Evolutionary conservation across 2,797 vertebrate genomes (phyloP).

Genomic region (Crocidura indochinensis): DNA sequence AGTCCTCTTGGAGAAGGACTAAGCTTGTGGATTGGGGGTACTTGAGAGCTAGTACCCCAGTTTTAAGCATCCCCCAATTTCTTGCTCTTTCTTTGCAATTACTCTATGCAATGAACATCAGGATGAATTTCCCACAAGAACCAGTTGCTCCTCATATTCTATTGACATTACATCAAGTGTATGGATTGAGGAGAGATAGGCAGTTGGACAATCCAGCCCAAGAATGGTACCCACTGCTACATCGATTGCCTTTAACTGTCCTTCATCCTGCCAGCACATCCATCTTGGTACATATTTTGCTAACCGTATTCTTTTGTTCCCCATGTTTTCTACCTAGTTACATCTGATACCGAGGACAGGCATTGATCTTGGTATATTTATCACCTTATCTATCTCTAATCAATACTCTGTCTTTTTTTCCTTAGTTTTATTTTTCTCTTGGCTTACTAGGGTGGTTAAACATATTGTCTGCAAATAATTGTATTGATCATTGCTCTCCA

Average conservation of each 20-base stretch:
- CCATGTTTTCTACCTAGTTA: not conserved
- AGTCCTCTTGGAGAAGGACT: not conserved
- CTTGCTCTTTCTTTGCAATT: not conserved
- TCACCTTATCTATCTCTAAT: constrained; percentile 1
- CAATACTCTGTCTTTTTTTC: constrained; percentile 39
- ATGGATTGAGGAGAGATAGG: constrained; percentile 59
- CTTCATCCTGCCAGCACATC: constrained; percentile 26
- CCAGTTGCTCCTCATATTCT: constrained; percentile 44
- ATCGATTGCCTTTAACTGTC: constrained; percentile 2
- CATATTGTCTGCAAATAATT: constrained; percentile 23
- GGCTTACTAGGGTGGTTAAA: constrained; percentile 23
- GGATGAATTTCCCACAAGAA: constrained; percentile 43
- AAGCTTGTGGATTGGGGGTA: not conserved
- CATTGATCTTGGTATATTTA: constrained; percentile 56
- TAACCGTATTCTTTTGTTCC: constrained; percentile 32
- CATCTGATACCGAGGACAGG: constrained; percentile 32
- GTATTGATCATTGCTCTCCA: not conserved
- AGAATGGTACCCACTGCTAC: constrained; percentile 23
- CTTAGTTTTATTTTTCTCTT: not conserved
- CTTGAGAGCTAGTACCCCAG: not conserved
- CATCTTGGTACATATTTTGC: constrained; percentile 55
- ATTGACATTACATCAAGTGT: constrained; percentile 64
- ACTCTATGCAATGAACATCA: not conserved
- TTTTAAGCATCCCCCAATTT: too few species aligned
- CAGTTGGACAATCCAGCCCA: constrained; percentile 15